Conservation (phyloP, 2,888 invertebrate genomes). For the Diplazon laetatorius region DNA sequence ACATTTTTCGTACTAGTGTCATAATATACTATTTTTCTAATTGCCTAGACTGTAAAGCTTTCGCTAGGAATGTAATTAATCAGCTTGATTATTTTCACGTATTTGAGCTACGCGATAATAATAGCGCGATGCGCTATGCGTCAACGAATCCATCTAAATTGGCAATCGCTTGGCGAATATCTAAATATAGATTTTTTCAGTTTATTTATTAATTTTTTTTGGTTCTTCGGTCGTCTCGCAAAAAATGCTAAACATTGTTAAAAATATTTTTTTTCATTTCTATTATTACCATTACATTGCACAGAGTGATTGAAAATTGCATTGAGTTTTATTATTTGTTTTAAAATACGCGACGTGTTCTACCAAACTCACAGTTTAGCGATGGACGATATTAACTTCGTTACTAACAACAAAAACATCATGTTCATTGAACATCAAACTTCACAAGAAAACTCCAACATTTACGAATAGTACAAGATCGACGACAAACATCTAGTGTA, state of each 20-base stretch:
- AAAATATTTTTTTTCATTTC: conserved; percentile 69
- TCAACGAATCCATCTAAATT: conserved; percentile 56
- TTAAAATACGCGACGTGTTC: conserved; percentile 42
- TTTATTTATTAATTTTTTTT: no score
- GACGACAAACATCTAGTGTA: conserved; percentile 70
- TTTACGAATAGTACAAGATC: conserved; percentile 65
- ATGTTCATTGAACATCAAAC: conserved; percentile 62
- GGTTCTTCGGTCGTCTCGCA: conserved; percentile 58
- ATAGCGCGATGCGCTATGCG: conserved; percentile 49
- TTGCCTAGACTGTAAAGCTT: conserved; percentile 53
- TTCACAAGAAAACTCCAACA: conserved; percentile 66
- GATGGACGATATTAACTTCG: conserved; percentile 57
- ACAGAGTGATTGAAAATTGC: conserved; percentile 62
- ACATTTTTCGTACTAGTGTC: conserved; percentile 48
- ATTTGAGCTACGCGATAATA: conserved; percentile 14
- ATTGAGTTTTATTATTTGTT: conserved; percentile 54
- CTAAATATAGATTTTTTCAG: no score
- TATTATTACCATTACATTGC: conserved; percentile 64
- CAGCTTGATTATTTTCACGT: conserved; percentile 34
- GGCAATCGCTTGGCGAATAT: conserved; percentile 67
- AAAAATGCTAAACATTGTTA: conserved; percentile 64
- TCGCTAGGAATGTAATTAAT: conserved; percentile 41
- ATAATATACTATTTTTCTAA: conserved; percentile 59
- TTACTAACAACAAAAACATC: conserved; percentile 62
- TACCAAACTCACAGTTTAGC: conserved; percentile 53